A percentile compares a stretch with the other conserved stretches of the same genome.
Conservation (phyloP, 2,888 invertebrate species). For the Drosophila emarginata region DNA sequence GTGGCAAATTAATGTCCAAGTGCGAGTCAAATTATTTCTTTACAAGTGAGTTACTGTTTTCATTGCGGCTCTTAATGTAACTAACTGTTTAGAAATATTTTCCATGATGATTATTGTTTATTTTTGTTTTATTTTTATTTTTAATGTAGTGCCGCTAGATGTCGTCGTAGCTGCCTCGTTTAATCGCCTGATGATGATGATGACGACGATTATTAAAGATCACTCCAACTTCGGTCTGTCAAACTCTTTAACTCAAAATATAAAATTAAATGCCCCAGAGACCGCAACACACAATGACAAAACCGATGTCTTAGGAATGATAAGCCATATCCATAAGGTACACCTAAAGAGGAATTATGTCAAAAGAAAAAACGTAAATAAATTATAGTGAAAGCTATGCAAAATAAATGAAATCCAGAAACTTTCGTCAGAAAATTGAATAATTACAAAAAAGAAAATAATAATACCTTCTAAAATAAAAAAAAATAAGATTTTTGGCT, state of each 20-base stretch:
- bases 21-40: conserved; percentile 79
- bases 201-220: conserved; percentile 65
- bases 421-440: too few relatives aligned
- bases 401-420: too few relatives aligned
- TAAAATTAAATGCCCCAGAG: conserved; percentile 70
- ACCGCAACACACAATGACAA: conserved; percentile 40
- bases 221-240: conserved; percentile 42
- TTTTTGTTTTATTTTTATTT: conserved; percentile 27
- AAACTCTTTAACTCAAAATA: conserved; percentile 51
- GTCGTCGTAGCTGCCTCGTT: conserved; percentile 57
- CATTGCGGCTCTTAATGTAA: conserved; percentile 79
- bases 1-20: conserved; percentile 81
- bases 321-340: neutral
- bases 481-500: too few relatives aligned
- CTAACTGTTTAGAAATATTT: conserved; percentile 78
- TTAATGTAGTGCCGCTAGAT: conserved; percentile 34
- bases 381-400: too few relatives aligned
- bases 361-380: neutral
- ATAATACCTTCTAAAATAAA: too few relatives aligned
- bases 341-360: too few relatives aligned
- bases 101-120: conserved; percentile 51
- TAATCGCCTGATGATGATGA: conserved; percentile 58
- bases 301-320: neutral
- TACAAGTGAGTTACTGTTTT: conserved; percentile 78
- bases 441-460: too few relatives aligned